These are phyloP conservation scores for Rhamnusium bicolor DNA, from an alignment of 2,888 invertebrate genomes.

Conservation along the genomic window DNA sequence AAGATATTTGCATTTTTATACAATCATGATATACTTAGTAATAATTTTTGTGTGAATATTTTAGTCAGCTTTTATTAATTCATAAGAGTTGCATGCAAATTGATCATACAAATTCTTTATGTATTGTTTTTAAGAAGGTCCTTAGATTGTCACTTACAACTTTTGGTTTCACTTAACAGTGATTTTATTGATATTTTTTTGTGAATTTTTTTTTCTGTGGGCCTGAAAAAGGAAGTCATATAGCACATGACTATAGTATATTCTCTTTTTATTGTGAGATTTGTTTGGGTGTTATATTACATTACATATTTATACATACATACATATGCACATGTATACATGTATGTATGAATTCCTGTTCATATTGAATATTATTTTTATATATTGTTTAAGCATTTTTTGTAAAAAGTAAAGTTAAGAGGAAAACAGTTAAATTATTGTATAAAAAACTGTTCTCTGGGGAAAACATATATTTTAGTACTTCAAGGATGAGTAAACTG, in stretches of 20 bases:
- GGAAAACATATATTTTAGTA: neutral
- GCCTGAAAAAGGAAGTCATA: too few species aligned
- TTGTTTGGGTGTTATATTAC: too few species aligned
- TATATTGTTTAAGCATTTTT: neutral
- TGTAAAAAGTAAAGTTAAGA: neutral
- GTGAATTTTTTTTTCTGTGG: neutral
- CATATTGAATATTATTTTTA: neutral
- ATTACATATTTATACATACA: too few species aligned
- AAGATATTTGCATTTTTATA: conserved; percentile 32
- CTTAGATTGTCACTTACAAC: neutral
- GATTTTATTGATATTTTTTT: neutral
- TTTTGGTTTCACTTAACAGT: neutral
- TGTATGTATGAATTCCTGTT: neutral
- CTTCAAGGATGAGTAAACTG: too few species aligned
- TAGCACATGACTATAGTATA: neutral
- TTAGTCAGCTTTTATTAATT: conserved; percentile 3
- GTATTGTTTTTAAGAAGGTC: neutral
- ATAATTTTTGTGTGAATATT: conserved; percentile 9
- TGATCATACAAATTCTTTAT: conserved; percentile 3
- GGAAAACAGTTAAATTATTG: neutral
- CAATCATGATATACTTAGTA: conserved; percentile 25
- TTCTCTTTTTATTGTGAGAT: neutral
- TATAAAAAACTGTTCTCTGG: neutral
- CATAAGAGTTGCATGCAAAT: neutral
- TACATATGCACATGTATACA: too few species aligned